Percentiles rank a stretch among this genome's conserved stretches.
These are phyloP conservation scores for Chaenodraco wilsoni DNA, from an alignment of 2,797 vertebrate genomes.

Conservation along the genomic window DNA sequence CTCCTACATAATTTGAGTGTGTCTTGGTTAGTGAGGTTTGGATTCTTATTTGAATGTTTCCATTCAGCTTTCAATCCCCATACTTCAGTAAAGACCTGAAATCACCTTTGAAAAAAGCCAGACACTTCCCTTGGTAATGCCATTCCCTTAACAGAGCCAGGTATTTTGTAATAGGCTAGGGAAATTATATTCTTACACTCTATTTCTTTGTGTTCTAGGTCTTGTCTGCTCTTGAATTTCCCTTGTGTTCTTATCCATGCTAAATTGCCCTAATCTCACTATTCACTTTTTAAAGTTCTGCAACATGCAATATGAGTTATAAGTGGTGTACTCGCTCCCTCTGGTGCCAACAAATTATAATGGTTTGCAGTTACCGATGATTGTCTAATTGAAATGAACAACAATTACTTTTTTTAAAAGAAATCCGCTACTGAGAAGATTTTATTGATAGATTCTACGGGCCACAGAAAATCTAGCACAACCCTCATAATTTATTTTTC, in stretches of 20 bases:
- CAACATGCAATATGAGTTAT: not conserved
- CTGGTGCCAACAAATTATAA: constrained; percentile 28
- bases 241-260: no score
- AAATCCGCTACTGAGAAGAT: not conserved
- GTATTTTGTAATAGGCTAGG: not conserved
- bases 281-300: not conserved
- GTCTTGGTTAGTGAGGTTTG: constrained; percentile 48
- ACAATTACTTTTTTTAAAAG: not conserved
- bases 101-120: not conserved
- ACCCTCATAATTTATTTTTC: no score
- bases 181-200: not conserved
- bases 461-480: not conserved
- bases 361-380: not conserved
- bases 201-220: not conserved
- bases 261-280: not conserved
- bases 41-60: constrained; percentile 75
- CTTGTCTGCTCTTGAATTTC: not conserved
- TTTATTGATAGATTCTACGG: not conserved
- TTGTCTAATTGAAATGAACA: not conserved
- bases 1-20: constrained; percentile 30
- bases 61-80: constrained; percentile 28
- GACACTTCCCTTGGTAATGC: not conserved
- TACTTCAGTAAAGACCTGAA: constrained; percentile 11
- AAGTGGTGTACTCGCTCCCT: constrained; percentile 32
- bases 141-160: not conserved